phyloP scores from a whole-genome alignment of 2,888 invertebrate species.

The Poecilobothrus nobilitatus region DNA sequence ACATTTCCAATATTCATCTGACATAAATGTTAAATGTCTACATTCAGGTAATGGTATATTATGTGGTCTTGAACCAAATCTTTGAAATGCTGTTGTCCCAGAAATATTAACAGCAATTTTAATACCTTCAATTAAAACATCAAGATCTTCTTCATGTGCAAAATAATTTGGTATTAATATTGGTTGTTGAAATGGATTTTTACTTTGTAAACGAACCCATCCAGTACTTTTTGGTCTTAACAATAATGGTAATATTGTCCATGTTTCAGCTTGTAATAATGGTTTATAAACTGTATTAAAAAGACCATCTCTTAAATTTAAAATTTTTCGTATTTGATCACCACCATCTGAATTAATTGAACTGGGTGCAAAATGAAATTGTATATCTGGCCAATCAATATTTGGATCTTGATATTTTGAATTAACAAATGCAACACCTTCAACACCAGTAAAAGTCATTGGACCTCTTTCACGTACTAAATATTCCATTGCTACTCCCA shows the following conservation, averaged over 20 bases:
- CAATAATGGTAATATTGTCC: constrained; percentile 72
- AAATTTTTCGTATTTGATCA: constrained; percentile 66
- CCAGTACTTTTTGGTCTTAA: constrained; percentile 83
- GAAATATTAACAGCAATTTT: constrained; percentile 73
- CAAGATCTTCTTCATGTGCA: constrained; percentile 71
- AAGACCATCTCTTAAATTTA: constrained; percentile 67
- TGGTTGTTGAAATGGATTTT: constrained; percentile 73
- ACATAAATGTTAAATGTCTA: constrained; percentile 58
- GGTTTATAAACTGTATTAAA: constrained; percentile 82
- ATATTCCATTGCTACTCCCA: constrained; percentile 72
- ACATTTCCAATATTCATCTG: constrained; percentile 83
- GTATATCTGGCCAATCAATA: constrained; percentile 74
- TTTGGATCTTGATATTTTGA: constrained; percentile 74
- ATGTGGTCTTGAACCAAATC: constrained; percentile 70
- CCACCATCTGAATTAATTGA: constrained; percentile 76
- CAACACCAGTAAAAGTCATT: constrained; percentile 74
- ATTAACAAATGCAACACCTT: constrained; percentile 79
- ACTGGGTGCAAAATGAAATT: constrained; percentile 79
- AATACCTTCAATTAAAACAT: constrained; percentile 73
- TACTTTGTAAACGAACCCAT: constrained; percentile 70
- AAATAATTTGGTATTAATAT: constrained; percentile 89
- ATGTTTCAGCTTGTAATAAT: constrained; percentile 66
- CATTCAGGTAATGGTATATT: constrained; percentile 77
- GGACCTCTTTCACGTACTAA: constrained; percentile 73
- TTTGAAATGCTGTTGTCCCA: constrained; percentile 68